Percentiles rank a stretch among this genome's conserved stretches.
Conservation (phyloP, 2,113 vertebrate genomes). For the Phyllostomus hastatus region DNA sequence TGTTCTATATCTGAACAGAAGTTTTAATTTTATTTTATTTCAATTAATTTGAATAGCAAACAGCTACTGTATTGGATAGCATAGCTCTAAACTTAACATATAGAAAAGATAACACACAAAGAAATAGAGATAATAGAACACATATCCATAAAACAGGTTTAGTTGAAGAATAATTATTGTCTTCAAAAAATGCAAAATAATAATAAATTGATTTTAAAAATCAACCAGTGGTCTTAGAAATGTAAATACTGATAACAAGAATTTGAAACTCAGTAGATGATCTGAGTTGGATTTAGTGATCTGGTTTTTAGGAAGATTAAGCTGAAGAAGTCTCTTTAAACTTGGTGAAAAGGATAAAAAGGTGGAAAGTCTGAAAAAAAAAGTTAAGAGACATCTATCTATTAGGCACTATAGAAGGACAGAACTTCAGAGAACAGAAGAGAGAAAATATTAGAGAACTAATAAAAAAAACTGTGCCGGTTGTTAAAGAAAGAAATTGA, state of each 20-base stretch:
- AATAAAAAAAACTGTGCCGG: constrained; percentile 35
- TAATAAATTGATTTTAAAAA: constrained; percentile 6
- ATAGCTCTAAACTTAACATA: not conserved
- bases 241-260: not conserved
- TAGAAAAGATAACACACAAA: not conserved
- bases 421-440: not conserved
- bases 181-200: not conserved
- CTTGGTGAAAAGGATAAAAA: not conserved
- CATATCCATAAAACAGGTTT: not conserved
- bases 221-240: not conserved
- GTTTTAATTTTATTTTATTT: not conserved
- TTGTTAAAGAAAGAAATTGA: not conserved
- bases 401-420: not conserved
- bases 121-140: not conserved
- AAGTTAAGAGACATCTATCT: not conserved
- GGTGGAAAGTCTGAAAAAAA: not conserved
- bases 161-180: not conserved
- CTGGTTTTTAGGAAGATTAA: not conserved
- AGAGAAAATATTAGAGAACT: constrained; percentile 40
- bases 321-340: not conserved
- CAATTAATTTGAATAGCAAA: not conserved
- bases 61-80: not conserved
- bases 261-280: constrained; percentile 22
- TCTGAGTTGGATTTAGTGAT: not conserved
- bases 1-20: not conserved